phyloP scores from a whole-genome alignment of 2,797 vertebrate genomes.

The Falco cherrug region DNA sequence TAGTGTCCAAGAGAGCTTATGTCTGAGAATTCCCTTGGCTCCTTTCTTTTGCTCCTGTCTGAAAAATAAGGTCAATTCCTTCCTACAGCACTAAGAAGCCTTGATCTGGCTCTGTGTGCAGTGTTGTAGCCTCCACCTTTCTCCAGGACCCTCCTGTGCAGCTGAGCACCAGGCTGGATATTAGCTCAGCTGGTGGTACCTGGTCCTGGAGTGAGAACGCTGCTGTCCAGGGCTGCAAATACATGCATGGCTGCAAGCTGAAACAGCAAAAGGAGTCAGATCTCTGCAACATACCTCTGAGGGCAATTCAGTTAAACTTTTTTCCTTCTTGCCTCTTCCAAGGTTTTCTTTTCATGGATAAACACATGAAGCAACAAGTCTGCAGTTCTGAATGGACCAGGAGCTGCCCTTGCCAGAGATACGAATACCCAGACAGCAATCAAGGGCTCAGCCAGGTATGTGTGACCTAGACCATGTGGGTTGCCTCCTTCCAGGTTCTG shows the following conservation, averaged over 20 bases:
- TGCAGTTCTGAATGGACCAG: not conserved
- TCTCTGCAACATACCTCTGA: not conserved
- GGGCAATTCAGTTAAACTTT: not conserved
- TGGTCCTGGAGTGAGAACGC: not conserved
- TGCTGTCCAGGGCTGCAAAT: not conserved
- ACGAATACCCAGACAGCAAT: rapidly evolving
- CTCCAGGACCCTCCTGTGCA: not conserved
- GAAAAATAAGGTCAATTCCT: not conserved
- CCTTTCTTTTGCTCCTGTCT: not conserved
- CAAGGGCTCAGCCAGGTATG: not conserved
- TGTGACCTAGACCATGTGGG: not conserved
- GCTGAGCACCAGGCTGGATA: not conserved
- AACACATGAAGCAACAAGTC: not conserved
- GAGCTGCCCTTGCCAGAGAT: not conserved
- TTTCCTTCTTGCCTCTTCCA: not conserved
- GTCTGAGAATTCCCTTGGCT: not conserved
- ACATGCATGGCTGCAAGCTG: rapidly evolving
- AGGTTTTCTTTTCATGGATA: not conserved
- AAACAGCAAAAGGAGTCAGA: not conserved
- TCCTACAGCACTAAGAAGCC: not conserved
- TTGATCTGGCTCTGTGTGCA: not conserved
- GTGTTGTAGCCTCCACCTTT: not conserved
- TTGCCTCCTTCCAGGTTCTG: not conserved
- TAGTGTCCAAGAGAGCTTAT: not conserved
- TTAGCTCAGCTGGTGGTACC: not conserved